Evolutionary conservation across 2,888 invertebrate genomes (phyloP).

Genomic region (Ephialtes manifestator): DNA sequence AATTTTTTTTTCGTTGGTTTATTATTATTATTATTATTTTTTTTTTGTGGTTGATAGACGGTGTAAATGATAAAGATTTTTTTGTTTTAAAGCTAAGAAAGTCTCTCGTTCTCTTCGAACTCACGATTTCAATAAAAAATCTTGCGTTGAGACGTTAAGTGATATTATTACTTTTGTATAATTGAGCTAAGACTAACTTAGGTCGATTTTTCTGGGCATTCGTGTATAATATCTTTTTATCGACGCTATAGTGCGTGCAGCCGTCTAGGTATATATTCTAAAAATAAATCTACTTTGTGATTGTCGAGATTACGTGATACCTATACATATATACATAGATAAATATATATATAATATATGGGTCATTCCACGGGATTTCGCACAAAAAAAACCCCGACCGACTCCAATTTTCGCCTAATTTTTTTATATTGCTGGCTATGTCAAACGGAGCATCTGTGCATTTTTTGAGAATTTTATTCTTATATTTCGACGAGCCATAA

Average conservation of each 20-base stretch:
- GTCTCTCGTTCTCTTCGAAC: constrained; percentile 16
- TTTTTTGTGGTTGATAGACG: background rate
- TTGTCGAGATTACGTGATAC: constrained; percentile 61
- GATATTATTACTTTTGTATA: constrained; percentile 14
- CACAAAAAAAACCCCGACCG: too few species aligned
- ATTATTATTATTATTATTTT: background rate
- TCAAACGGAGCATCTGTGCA: too few species aligned
- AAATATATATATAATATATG: too few species aligned
- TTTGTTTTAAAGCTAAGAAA: constrained; percentile 5
- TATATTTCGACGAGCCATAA: too few species aligned
- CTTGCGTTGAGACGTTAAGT: background rate
- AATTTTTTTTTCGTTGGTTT: constrained; percentile 1
- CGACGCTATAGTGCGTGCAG: constrained; percentile 45
- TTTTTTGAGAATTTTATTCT: too few species aligned
- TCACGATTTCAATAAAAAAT: constrained; percentile 33
- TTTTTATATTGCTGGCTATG: too few species aligned
- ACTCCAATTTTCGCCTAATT: too few species aligned
- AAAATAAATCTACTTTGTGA: constrained; percentile 67
- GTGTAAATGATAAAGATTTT: background rate
- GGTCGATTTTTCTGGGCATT: background rate
- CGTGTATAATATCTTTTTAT: constrained; percentile 3
- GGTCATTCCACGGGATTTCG: too few species aligned
- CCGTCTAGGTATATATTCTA: constrained; percentile 53
- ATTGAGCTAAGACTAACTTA: constrained; percentile 19
- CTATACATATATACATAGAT: constrained; percentile 18